These are phyloP conservation scores for Itoplectis maculator DNA, from an alignment of 2,888 invertebrate genomes.

Conservation along the genomic window DNA sequence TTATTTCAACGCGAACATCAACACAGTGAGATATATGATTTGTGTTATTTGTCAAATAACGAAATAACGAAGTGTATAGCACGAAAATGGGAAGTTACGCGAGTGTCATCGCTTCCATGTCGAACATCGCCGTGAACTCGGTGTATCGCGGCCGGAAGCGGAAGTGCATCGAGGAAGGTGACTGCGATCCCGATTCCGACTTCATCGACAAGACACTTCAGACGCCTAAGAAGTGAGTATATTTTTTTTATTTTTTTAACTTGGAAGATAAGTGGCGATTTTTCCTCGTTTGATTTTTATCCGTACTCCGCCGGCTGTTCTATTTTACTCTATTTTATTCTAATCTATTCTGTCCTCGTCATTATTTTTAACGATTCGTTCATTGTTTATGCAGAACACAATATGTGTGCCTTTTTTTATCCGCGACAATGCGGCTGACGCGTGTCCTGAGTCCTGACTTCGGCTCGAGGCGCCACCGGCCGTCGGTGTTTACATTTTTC, in stretches of 20 bases:
- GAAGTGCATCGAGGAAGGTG: slow-evolving; percentile 86
- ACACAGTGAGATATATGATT: background rate
- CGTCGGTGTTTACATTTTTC: slow-evolving; percentile 7
- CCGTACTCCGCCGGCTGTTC: background rate
- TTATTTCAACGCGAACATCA: background rate
- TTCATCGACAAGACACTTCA: slow-evolving; percentile 86
- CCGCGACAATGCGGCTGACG: no score
- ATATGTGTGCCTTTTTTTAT: no score
- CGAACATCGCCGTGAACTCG: slow-evolving; percentile 81
- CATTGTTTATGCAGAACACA: no score
- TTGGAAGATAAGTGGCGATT: no score
- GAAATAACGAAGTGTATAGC: slow-evolving; percentile 16
- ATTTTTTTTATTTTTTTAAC: background rate
- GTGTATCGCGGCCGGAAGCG: slow-evolving; percentile 85
- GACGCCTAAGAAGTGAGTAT: slow-evolving; percentile 87
- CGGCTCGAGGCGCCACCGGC: no score
- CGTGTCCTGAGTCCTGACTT: no score
- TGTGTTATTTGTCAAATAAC: background rate
- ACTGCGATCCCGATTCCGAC: slow-evolving; percentile 85
- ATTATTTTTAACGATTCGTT: no score
- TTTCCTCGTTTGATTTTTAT: background rate
- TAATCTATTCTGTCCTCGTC: no score
- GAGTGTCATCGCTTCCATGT: slow-evolving; percentile 81
- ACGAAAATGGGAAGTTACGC: slow-evolving; percentile 80
- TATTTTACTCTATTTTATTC: no score